Percentiles rank a stretch among this genome's conserved stretches.
These are phyloP conservation scores for Melospiza georgiana DNA, from an alignment of 2,113 vertebrate genomes.

Conservation along the genomic window DNA sequence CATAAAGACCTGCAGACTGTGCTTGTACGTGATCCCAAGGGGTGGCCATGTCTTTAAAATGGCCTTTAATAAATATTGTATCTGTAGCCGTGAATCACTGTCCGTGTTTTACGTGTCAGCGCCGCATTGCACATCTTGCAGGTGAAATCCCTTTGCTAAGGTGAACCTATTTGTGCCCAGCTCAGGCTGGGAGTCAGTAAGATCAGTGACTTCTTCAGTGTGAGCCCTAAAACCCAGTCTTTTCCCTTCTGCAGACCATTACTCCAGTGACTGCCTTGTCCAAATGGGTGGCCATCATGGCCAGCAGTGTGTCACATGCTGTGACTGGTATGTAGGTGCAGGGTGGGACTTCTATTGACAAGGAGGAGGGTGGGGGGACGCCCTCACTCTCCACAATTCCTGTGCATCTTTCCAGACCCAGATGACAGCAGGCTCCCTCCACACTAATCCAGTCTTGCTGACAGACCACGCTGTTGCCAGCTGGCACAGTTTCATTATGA, in stretches of 20 bases:
- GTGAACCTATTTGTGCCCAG: not conserved
- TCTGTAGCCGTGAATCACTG: not conserved
- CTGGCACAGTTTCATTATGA: not conserved
- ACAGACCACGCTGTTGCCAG: not conserved
- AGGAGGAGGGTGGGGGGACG: not conserved
- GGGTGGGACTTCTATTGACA: not conserved
- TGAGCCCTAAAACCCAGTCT: rapidly evolving
- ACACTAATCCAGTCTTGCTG: not conserved
- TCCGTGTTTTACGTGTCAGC: not conserved
- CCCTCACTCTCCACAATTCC: not conserved
- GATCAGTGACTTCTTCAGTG: not conserved
- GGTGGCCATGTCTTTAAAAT: not conserved
- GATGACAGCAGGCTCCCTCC: not conserved
- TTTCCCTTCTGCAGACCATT: not conserved
- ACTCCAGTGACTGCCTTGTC: not conserved
- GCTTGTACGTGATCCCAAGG: not conserved
- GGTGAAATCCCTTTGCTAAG: not conserved
- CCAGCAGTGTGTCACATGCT: not conserved
- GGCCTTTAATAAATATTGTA: not conserved
- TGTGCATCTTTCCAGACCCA: not conserved
- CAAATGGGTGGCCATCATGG: not conserved
- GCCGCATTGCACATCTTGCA: not conserved
- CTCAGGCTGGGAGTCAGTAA: not conserved
- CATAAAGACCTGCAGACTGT: not conserved
- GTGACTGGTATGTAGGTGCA: not conserved